Percentiles rank a stretch among this genome's conserved stretches.
phyloP scores from a whole-genome alignment of 2,113 vertebrate species.

The Bufo bufo region DNA sequence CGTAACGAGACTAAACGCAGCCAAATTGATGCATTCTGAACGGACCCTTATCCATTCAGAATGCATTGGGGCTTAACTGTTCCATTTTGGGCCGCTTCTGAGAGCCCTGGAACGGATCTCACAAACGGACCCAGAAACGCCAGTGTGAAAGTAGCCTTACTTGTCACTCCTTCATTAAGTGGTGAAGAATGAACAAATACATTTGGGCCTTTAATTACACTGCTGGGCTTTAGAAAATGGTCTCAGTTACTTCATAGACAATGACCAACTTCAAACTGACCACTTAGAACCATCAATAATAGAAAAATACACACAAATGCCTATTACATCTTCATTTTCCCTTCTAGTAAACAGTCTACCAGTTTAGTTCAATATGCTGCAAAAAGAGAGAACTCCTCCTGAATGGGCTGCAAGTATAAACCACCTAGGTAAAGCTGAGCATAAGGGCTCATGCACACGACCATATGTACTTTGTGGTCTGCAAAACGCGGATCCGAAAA shows the following conservation, averaged over 20 bases:
- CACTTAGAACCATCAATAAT: conserved; percentile 17
- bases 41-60: too few species aligned
- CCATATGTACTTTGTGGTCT: too few species aligned
- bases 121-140: too few species aligned
- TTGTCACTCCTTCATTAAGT: conserved; percentile 44
- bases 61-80: too few species aligned
- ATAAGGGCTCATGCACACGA: too few species aligned
- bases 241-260: neutral
- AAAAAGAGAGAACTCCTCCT: neutral
- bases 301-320: neutral
- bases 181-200: conserved; percentile 4
- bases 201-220: conserved; percentile 41
- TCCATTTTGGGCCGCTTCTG: too few species aligned
- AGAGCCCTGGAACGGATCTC: too few species aligned
- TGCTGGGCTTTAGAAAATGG: neutral
- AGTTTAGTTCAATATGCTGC: neutral
- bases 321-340: neutral
- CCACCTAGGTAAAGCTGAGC: neutral
- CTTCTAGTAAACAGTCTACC: neutral
- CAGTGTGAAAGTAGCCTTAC: too few species aligned
- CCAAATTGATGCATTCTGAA: too few species aligned
- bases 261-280: conserved; percentile 22
- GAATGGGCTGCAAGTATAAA: too few species aligned
- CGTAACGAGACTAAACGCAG: too few species aligned
- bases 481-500: too few species aligned